A percentile compares a stretch with the other conserved stretches of the same genome.
Evolutionary conservation across 92 coral and sea anemone genomes (phyloP).

Genomic region (Montipora capitata): DNA sequence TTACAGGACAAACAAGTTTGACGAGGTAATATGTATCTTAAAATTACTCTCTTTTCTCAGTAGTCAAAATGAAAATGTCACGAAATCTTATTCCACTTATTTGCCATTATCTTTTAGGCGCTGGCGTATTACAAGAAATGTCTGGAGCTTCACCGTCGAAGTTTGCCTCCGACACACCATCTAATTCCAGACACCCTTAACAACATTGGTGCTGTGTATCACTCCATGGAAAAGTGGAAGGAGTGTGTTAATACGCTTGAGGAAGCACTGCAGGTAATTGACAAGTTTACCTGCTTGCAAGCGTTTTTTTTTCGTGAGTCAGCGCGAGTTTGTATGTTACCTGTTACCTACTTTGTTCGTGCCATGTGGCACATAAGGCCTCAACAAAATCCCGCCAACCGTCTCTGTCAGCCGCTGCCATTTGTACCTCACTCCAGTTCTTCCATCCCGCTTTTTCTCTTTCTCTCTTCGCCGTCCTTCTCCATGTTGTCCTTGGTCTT

Average conservation of each 20-base stretch:
- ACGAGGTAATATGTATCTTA: slow-evolving; percentile 63
- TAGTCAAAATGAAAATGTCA: too few relatives aligned
- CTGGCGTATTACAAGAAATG: slow-evolving; percentile 73
- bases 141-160: slow-evolving; percentile 81
- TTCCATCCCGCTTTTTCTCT: too few relatives aligned
- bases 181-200: slow-evolving; percentile 82
- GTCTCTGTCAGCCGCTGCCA: too few relatives aligned
- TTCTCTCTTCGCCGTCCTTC: too few relatives aligned
- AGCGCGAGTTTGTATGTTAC: too few relatives aligned
- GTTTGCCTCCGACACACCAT: slow-evolving; percentile 62
- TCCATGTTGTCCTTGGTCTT: too few relatives aligned
- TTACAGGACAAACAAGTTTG: slow-evolving; percentile 65
- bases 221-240: slow-evolving; percentile 71
- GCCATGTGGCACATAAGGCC: too few relatives aligned
- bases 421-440: too few relatives aligned
- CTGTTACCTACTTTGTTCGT: too few relatives aligned
- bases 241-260: slow-evolving; percentile 78
- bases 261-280: slow-evolving; percentile 80
- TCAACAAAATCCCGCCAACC: too few relatives aligned
- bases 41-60: too few relatives aligned
- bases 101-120: slow-evolving; percentile 57
- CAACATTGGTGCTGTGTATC: slow-evolving; percentile 78
- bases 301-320: too few relatives aligned
- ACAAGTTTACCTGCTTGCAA: neutral
- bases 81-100: neutral